Evolutionary conservation across 2,113 vertebrate species (phyloP), one percentile per base, ranked within the genome.

Genomic region (Galemys pyrenaicus): DNA sequence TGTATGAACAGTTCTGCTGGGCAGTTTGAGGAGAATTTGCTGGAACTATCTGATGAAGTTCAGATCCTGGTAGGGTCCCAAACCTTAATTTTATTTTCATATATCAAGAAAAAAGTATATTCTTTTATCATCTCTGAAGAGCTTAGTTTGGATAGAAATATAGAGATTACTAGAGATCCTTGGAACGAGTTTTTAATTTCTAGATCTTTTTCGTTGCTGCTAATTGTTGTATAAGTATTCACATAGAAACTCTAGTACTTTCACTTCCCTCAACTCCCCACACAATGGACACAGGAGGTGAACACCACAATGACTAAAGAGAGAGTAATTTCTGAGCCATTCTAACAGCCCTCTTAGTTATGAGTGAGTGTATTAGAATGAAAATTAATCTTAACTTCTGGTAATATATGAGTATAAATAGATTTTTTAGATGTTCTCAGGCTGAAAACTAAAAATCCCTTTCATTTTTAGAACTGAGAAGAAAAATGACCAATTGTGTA

Each of bases 1-100:
- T 97, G 98, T 30, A 71, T 56, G 81, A 95, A 96, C 30, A 79
- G 94, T 7, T 92, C 95, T 12, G 84, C 88, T 35, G 96, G 90
- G n/a, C 98, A 98, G 89, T 97, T 97, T 41, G 98, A 97, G 87
- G 96, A 96, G 8, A 88, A 87, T 58, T 56, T 93, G 20, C 56
- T 83, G 20, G 97, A 98, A 68, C 87, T 98, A 19, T 97, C 95
- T 9, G 98, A 98, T 58, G 98, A 98, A 97, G 95, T 98, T 81
- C 98, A 98, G 85, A 98, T 98, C 30, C 96, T 98, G 97, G 98
- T 98, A 96, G 96, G 97, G 3, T 54, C 10, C 11, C 32, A 85
- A 74, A 74, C 39, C 64, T 75, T 77, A 87, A 22, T 67, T 60
- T 80, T 58, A 6, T 32, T 51, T 86, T 44, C 77, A 0, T 75